Evolutionary conservation across 2,888 invertebrate genomes (phyloP).

Genomic region (Adela reaumurella): DNA sequence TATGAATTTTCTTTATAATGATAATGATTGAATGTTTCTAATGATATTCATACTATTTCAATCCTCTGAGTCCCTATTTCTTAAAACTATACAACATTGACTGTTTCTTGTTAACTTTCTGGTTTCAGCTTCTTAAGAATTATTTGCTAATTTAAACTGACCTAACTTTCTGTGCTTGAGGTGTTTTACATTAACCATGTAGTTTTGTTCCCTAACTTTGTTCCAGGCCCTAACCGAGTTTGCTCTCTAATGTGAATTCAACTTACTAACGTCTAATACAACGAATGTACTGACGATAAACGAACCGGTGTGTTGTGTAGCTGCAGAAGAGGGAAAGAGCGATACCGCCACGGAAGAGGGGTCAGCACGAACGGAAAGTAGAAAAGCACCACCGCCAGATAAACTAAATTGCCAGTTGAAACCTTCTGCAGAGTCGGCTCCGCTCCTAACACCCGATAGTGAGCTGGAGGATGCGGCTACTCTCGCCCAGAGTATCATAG

Average conservation of each 20-base stretch:
- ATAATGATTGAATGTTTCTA: too few relatives aligned
- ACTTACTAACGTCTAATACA: conserved; percentile 51
- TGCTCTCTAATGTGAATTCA: conserved; percentile 54
- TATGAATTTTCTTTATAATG: too few relatives aligned
- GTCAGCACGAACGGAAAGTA: not conserved
- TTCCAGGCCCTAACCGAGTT: conserved; percentile 59
- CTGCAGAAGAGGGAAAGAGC: conserved; percentile 20
- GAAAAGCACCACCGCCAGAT: conserved; percentile 7
- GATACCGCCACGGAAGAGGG: not conserved
- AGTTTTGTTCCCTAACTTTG: conserved; percentile 53
- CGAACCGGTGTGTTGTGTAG: conserved; percentile 54
- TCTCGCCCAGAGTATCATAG: conserved; percentile 47
- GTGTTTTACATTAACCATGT: conserved; percentile 46
- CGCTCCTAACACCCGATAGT: conserved; percentile 48
- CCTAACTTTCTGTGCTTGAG: conserved; percentile 46
- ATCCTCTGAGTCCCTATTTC: too few relatives aligned
- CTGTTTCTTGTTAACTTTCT: not conserved
- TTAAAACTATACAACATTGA: too few relatives aligned
- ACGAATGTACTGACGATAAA: conserved; percentile 31
- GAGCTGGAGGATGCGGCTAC: conserved; percentile 48
- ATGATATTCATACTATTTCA: too few relatives aligned
- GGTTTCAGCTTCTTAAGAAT: not conserved
- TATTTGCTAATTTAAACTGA: conserved; percentile 5
- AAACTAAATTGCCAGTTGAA: conserved; percentile 20
- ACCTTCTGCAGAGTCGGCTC: conserved; percentile 34